Base-by-base conservation (phyloP, 2,797 vertebrate genomes). In the Cygnus olor region DNA sequence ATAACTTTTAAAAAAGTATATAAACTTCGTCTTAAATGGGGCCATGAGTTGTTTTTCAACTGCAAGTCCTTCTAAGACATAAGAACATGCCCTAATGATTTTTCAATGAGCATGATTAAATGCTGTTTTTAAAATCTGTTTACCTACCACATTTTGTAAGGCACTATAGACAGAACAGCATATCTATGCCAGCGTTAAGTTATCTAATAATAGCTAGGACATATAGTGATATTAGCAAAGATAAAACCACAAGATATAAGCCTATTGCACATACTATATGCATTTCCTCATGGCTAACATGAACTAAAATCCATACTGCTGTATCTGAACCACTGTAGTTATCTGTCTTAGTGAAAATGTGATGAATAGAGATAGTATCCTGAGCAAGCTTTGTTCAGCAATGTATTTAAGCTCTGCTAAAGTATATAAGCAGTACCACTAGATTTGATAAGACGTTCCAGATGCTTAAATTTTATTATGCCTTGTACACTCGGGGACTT, bases 41-140 rank as follows among this genome's bases (percentile, higher is more conserved):
- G 44, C 44, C 20, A 54, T 28, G 24, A 77, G 57, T 6, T 95
- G 58, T 63, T 92, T 86, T 65, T 66, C 89, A 76, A 24, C 71
- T 80, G 13, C 36, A 22, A 72, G 44, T 53, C 38, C 10, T 72
- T 2, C 42, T 34, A 63, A 61, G 73, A 30, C 0, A 0, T 17
- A n/a, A n/a, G 78, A 87, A 87, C 53, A 3, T 13, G 24, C 57
- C 69, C 65, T 85, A 80, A 91, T 61, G 93, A 92, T 92, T 96
- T 93, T 91, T 17, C 90, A 81, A 30, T 76, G 32, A 72, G 64
- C 0, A 6, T 91, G 91, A 95, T 88, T 81, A 92, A 94, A 56
- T 2, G 24, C 53, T 83, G 82, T 8, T 94, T 80, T 93, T 89
- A 91, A 84, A 93, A 60, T 14, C 72, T 90, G 54, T 94, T 91